Conservation (phyloP, 2,113 vertebrate species). For the Pagrus major region DNA sequence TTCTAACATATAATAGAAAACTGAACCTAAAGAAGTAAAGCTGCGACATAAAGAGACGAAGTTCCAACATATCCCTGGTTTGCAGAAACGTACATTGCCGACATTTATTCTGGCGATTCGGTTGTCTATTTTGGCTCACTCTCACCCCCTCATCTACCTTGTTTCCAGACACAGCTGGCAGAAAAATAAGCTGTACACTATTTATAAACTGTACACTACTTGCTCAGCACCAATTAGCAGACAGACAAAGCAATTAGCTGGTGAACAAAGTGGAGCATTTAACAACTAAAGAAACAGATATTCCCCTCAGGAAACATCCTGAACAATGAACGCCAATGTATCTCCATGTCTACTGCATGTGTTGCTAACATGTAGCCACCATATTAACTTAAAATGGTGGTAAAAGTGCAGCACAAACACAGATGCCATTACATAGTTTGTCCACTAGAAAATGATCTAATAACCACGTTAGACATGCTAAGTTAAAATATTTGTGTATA, state of each 20-base stretch:
- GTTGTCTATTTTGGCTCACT: background rate
- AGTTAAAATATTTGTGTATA: background rate
- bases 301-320: background rate
- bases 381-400: background rate
- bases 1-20: no score
- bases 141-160: background rate
- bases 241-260: no score
- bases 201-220: no score
- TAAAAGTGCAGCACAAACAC: no score
- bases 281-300: background rate
- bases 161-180: background rate
- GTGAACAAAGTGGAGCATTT: background rate
- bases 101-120: no score
- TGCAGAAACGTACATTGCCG: no score
- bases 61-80: no score
- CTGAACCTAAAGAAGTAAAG: no score
- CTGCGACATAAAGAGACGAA: no score
- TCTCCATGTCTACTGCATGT: background rate
- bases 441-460: background rate
- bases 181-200: no score
- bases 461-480: background rate
- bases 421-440: no score
- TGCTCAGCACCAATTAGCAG: no score
- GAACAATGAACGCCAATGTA: background rate
- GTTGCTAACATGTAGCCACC: background rate